Base-by-base conservation (phyloP, 2,888 invertebrate genomes). In the Drosophila prostipennis region DNA sequence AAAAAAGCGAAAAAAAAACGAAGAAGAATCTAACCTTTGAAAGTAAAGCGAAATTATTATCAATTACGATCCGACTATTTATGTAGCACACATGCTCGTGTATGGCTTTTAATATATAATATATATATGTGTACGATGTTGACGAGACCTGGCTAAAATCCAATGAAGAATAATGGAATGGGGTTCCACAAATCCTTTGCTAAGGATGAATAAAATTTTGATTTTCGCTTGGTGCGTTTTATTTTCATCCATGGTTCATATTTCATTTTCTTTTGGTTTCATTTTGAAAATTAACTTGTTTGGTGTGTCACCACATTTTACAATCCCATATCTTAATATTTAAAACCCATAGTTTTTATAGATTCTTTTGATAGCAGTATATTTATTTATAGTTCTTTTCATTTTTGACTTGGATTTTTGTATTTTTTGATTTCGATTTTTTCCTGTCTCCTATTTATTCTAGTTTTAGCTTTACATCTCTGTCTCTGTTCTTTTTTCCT, bases 191-290 rank as follows among this genome's bases (percentile, higher is more conserved):
- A 4, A 19, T 45, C n/a, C 37, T 43, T 60, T 32, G 39, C 43
- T 23, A 56, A 55, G 52, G 68, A 51, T 71, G 54, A 80, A 84
- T 81, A 84, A 80, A 80, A 56, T 61, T 72, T 53, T 74, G 51
- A 74, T 79, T 81, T 84, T 81, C 77, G 79, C 74, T 60, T 71
- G 74, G 67, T 79, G 79, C 63, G 80, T 84, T 80, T 80, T 84
- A 80, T 81, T 80, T 81, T 59, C 39, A 64, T n/a, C 29, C 43
- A 14, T 29, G 42, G 36, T 6, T 16, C 10, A 29, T 42, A 32
- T 10, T 42, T 19, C 19, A 19, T 13, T 42, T 13, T 42, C 19
- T 2, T 11, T 34, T 13, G 34, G 11, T 42, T 19, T 19, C 6
- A 19, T 13, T 19, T 6, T 6, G 8, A 11, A 19, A 1, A 10